Conservation (phyloP, 2,797 vertebrate species). For the Myripristis jacobus region DNA sequence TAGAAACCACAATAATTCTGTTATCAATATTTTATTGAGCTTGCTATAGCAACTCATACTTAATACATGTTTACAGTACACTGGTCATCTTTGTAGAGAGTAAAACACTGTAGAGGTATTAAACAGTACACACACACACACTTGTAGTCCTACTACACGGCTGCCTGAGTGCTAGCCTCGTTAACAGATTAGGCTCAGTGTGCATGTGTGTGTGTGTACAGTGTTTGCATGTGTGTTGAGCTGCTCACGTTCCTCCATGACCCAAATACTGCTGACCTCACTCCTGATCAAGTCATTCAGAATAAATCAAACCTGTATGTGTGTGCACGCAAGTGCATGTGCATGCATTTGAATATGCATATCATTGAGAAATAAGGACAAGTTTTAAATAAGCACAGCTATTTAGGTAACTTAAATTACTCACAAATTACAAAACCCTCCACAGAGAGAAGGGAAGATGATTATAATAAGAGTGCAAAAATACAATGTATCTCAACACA, state of each 20-base stretch:
- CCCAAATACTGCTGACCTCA: slow-evolving; percentile 31
- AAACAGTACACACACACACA: not conserved
- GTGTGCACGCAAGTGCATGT: slow-evolving; percentile 1
- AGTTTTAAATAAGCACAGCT: not conserved
- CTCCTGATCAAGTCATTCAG: slow-evolving; percentile 26
- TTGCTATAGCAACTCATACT: not conserved
- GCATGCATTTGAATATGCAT: not conserved
- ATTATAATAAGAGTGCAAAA: slow-evolving; percentile 6
- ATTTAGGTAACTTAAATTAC: not conserved
- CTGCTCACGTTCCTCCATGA: slow-evolving; percentile 26
- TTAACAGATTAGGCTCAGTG: slow-evolving; percentile 65
- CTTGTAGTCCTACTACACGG: slow-evolving; percentile 18
- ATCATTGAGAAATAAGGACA: not conserved
- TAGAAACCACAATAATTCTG: not conserved
- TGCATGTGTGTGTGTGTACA: slow-evolving; percentile 12
- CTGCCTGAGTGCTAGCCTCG: slow-evolving; percentile 40
- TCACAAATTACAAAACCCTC: not conserved
- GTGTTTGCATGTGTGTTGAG: slow-evolving; percentile 1
- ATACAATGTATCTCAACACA: slow-evolving; percentile 5
- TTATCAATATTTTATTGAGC: not conserved
- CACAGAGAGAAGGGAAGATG: not conserved
- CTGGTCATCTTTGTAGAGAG: not conserved
- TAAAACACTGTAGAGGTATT: not conserved
- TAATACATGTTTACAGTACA: not conserved
- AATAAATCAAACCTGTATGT: slow-evolving; percentile 7